Evolutionary conservation across 2,113 vertebrate genomes (phyloP), one percentile per base, ranked within the genome.

Genomic region (Hystrix brachyura): DNA sequence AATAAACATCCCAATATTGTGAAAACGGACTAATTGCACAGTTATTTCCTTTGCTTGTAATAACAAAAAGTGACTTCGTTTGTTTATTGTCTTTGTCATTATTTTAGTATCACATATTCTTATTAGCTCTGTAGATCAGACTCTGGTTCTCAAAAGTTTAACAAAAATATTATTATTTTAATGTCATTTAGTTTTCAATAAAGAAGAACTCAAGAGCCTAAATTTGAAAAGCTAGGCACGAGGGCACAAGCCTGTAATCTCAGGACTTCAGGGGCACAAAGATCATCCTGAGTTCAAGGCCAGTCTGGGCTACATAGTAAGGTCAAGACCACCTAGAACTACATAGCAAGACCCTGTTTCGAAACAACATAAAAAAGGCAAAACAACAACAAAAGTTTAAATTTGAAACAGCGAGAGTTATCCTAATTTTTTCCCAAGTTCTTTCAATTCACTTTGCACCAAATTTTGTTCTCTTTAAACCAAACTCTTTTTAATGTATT

Each of bases 381-480:
- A 76, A 18, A 29, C 62, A 64, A 29, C 3, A 64, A 64, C 62
- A 64, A 25, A 29, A 1, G 8, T 32, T 3, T 72, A 65, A 29
- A 11, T 72, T 95, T 29, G 64, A 84, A 90, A 62, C 5, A 80
- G 48, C 2, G 46, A 34, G 38, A 88, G 82, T 84, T 91, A 91
- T 67, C 8, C 8, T 84, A 96, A 60, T 48, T 82, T 83, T 86
- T 92, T 3, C 7, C 7, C 5, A 86, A 59, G n/a, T 87, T 92
- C 46, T 95, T 82, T 64, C 55, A 76, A 85, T 74, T 94, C 5
- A 48, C 81, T 92, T 89, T 71, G 29, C 90, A 67, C 62, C 53
- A 88, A 80, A 88, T 64, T 64, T 79, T 84, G 25, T 12, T 62
- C 38, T 87, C 69, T 94, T 92, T 65, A 29, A 96, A 62, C 55